Conservation (phyloP, 2,888 invertebrate genomes). For the Iselma pallidipennis region DNA sequence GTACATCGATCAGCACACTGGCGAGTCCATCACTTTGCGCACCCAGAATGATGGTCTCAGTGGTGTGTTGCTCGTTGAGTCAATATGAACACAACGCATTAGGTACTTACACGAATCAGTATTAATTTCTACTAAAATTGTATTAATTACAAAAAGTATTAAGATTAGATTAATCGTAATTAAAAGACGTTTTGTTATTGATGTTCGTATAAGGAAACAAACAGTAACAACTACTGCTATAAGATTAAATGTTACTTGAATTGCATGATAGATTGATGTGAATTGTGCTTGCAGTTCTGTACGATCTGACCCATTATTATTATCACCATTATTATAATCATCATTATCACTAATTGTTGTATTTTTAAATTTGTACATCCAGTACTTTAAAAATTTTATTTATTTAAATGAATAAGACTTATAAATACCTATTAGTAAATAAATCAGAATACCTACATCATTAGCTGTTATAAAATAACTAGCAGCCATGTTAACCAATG, state of each 20-base stretch:
- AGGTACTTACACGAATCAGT: constrained; percentile 41
- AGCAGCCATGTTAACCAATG: constrained; percentile 32
- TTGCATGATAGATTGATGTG: constrained; percentile 1
- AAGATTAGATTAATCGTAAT: constrained; percentile 18
- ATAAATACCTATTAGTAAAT: not conserved
- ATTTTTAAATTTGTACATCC: constrained; percentile 35
- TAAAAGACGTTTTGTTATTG: not conserved
- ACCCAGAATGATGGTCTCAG: too few relatives aligned
- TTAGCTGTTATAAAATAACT: constrained; percentile 34
- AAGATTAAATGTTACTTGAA: constrained; percentile 5
- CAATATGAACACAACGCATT: too few relatives aligned
- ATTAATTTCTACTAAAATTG: constrained; percentile 31
- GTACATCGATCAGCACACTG: too few relatives aligned
- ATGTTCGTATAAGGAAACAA: not conserved
- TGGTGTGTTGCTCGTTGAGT: too few relatives aligned
- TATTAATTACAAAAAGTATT: constrained; percentile 29
- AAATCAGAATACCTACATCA: constrained; percentile 29
- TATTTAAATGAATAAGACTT: not conserved
- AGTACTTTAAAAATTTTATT: constrained; percentile 38
- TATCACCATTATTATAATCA: too few relatives aligned
- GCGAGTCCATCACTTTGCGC: too few relatives aligned
- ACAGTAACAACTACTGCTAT: not conserved
- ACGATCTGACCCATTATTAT: too few relatives aligned
- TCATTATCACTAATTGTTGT: not conserved
- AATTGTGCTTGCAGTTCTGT: constrained; percentile 7